Conservation (phyloP, 2,113 vertebrate genomes). For the Platysteira castanea region DNA sequence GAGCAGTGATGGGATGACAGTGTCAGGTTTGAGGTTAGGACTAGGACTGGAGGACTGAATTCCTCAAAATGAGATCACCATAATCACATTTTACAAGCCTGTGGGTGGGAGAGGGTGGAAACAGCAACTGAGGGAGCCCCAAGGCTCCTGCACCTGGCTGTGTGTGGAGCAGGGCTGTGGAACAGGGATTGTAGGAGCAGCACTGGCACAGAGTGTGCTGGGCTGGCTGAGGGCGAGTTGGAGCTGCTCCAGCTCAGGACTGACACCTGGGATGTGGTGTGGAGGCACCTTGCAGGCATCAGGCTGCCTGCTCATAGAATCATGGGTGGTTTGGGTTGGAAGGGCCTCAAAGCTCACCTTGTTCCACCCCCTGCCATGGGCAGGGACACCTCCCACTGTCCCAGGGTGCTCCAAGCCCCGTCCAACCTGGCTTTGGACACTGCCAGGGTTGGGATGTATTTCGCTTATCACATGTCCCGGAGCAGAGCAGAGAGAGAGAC, state of each 20-base stretch:
- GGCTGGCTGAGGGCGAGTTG: background rate
- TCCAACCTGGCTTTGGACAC: background rate
- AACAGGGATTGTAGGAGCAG: background rate
- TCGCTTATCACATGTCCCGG: no score
- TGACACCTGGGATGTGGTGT: background rate
- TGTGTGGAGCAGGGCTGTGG: no score
- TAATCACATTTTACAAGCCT: background rate
- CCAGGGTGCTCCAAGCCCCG: accelerated
- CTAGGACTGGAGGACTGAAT: background rate
- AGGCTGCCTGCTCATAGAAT: background rate
- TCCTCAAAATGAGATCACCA: background rate
- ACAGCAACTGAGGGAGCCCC: background rate
- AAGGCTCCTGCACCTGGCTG: background rate
- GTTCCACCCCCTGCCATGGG: background rate
- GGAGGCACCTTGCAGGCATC: background rate
- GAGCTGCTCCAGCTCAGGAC: background rate
- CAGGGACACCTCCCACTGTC: background rate
- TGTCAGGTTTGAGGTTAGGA: background rate
- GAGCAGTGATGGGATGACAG: background rate
- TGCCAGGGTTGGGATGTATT: background rate
- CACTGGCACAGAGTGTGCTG: background rate
- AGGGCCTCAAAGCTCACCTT: background rate
- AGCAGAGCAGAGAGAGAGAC: no score
- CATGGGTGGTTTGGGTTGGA: background rate
- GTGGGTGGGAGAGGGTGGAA: background rate